Conservation (phyloP, 2,888 invertebrate genomes). For the Scaeva pyrastri region DNA sequence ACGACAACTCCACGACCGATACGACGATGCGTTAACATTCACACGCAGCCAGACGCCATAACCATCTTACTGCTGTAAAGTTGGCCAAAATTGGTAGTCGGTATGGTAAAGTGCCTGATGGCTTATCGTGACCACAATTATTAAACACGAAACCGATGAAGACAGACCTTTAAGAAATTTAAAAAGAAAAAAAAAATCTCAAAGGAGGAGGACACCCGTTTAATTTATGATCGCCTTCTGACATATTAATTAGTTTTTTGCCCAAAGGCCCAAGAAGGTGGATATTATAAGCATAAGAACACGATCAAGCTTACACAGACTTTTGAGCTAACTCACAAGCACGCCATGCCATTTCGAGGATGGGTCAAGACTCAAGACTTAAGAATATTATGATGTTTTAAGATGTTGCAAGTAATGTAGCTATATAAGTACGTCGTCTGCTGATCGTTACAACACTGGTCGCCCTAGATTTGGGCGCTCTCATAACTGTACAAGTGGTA, state of each 20-base stretch:
- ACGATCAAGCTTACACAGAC: not conserved
- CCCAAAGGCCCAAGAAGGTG: conserved; percentile 15
- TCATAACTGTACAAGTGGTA: conserved; percentile 39
- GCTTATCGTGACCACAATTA: conserved; percentile 33
- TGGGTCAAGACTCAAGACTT: conserved; percentile 10
- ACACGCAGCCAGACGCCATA: conserved; percentile 33
- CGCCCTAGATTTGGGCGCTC: conserved; percentile 35
- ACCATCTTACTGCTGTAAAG: not conserved
- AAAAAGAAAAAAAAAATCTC: not conserved
- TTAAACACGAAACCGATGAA: conserved; percentile 15
- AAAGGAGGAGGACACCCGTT: conserved; percentile 43
- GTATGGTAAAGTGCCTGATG: conserved; percentile 16
- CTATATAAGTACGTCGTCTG: not conserved
- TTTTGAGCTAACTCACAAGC: not conserved
- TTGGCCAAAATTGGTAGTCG: conserved; percentile 29
- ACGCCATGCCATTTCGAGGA: conserved; percentile 43
- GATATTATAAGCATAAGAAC: not conserved
- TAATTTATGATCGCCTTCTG: conserved; percentile 52
- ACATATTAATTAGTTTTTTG: conserved; percentile 53
- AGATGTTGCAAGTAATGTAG: not conserved
- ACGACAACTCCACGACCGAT: too few species aligned
- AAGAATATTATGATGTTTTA: not conserved
- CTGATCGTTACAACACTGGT: conserved; percentile 13
- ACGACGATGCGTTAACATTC: conserved; percentile 46
- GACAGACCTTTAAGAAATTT: not conserved